Evolutionary conservation across 1,140 invertebrate species (phyloP), one percentile per base, ranked within the genome.

Genomic region (Solen grandis): DNA sequence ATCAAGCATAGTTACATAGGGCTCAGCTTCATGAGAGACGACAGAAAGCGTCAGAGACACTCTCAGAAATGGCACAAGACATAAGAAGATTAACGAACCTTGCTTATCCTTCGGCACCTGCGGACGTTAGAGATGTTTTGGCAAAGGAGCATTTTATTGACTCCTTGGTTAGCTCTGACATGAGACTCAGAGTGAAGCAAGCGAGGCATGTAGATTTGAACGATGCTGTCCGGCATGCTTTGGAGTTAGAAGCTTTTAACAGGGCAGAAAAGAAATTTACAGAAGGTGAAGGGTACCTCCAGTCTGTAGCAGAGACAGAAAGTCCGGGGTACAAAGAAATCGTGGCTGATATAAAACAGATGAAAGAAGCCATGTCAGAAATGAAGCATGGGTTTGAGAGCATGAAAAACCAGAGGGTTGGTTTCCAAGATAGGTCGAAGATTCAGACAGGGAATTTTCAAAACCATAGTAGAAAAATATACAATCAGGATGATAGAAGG

Each of bases 31-130:
- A n/a, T n/a, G n/a, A n/a, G n/a, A n/a, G n/a, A n/a, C n/a, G 74
- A n/a, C 19, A 63, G n/a, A 27, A 29, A 33, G 54, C 70, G n/a
- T 14, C 54, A 5, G 55, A 73, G 31, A 38, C 54, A 5, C 33
- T 73, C 16, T 25, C 70, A 13, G 70, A 73, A 60, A 27, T 73
- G n/a, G 69, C 35, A n/a, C 69, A 72, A 27, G 35, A 25, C 5
- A 50, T 72, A 38, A 16, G 69, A 38, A 57, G 69, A 16, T 29
- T 73, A n/a, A 25, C 70, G 19, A 73, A 73, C 41, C 41, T 73
- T 16, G 70, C 70, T 38, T 73, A 73, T 31, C 55, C 70, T 31
- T 59, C 70, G 5, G 70, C 70, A 3, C 54, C 70, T 2, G 46
- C 29, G 13, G 70, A 73, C 19, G 54, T 73, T 1, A 46, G 70